Evolutionary conservation across 2,113 vertebrate genomes (phyloP).

Genomic region (Dicentrarchus labrax): DNA sequence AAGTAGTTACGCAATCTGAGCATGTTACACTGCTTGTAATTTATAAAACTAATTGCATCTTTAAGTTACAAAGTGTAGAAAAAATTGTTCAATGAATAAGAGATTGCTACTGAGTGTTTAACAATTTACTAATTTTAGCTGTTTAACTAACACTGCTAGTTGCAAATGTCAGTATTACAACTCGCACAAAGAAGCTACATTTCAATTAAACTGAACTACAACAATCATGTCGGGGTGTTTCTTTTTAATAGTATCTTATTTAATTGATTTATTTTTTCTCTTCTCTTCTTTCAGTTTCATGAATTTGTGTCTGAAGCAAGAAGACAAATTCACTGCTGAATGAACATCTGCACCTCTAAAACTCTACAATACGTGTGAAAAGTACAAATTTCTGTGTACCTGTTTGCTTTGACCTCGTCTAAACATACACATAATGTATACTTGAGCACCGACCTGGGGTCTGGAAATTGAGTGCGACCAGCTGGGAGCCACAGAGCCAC

Average conservation of each 20-base stretch:
- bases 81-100: neutral
- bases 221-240: neutral
- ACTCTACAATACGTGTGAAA: neutral
- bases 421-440: too few relatives aligned
- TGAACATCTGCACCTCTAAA: neutral
- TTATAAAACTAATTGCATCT: neutral
- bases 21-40: too few relatives aligned
- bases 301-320: neutral
- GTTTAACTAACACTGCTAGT: too few relatives aligned
- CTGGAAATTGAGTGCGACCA: slow-evolving; percentile 88
- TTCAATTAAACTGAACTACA: too few relatives aligned
- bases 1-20: too few relatives aligned
- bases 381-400: too few relatives aligned
- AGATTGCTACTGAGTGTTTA: neutral
- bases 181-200: neutral
- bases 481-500: slow-evolving; percentile 88
- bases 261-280: neutral
- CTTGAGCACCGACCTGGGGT: slow-evolving; percentile 82
- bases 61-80: neutral
- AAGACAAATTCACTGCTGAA: neutral
- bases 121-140: neutral
- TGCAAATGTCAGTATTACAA: too few relatives aligned
- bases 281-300: neutral
- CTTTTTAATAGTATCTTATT: neutral
- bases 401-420: neutral